Evolutionary conservation across 2,888 invertebrate species (phyloP), one percentile per base, ranked within the genome.

Genomic region (Invenusta paracnida): DNA sequence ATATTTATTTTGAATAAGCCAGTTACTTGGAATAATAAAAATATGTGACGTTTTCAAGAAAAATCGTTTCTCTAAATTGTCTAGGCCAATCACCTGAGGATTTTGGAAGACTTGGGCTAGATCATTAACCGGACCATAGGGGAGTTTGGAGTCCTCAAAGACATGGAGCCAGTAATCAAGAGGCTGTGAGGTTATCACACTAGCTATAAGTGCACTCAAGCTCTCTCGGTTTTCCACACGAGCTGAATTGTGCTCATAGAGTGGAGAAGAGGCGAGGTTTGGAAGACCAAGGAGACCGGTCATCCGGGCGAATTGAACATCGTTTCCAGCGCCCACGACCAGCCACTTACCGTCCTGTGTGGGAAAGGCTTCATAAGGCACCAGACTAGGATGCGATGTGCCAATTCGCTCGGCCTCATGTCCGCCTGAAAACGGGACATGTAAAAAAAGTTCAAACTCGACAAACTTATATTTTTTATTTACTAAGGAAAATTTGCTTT

Each of bases 351-450:
- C 95, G 90, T 96, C 95, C 90, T 93, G 93, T 0, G 96, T 95
- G 89, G 93, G 93, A 90, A 97, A 98, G 0, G 95, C 91, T 91
- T 91, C 87, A 27, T 89, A 87, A 0, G 98, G 98, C 0, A 98
- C 98, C 87, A 98, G 94, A 90, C 95, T 96, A 87, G 94, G 95
- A 91, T 98, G 98, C 0, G 95, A 95, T 0, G 97, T 97, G n/a
- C 98, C 98, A 79, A 79, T 79, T 79, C 81, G 23, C 27, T 2
- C 2, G 27, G 81, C 23, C 27, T 79, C 81, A 79, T 25, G 23
- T 25, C 27, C 27, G 5, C 27, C 81, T 79, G 27, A 5, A 79
- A 79, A 79, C n/a, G n/a, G n/a, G n/a, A n/a, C n/a, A n/a, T n/a
- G n/a, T n/a, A n/a, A n/a, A n/a, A n/a, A n/a, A n/a, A n/a, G n/a